Evolutionary conservation across 2,797 vertebrate genomes (phyloP), one percentile per base, ranked within the genome.

Genomic region (Poeciliopsis gracilis): DNA sequence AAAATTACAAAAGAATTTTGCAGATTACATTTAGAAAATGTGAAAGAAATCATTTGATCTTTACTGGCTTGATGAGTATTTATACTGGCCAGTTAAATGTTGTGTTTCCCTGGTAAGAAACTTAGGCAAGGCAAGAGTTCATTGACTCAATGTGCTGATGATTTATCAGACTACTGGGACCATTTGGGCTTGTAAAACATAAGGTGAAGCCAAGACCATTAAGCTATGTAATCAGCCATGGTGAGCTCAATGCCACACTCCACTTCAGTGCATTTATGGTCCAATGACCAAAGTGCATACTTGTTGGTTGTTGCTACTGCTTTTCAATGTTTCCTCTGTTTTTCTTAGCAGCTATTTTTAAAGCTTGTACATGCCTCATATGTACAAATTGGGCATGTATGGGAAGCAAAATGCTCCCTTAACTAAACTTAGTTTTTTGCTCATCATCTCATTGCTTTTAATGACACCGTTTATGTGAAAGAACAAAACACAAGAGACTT

Each of bases 101-200:
- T 91, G 84, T 87, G 80, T 76, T 91, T 73, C 84, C 72, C 75
- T 77, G 85, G 87, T 90, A 92, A 90, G 87, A 88, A 91, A 93
- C 90, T 85, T 89, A 85, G 92, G 91, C 94, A 90, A 90, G 93
- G 90, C 86, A 93, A 89, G 87, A 91, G 92, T 94, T 93, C 90
- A 92, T 89, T 89, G 88, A 95, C 91, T 93, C 90, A 82, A 94
- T 93, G 89, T 91, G 85, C 83, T 71, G 85, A 84, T 90, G 89
- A 94, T 94, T 95, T 94, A 95, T 94, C 92, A 88, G 91, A 87
- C 93, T 84, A 78, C 77, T 84, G 93, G 93, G 95, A 94, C 90
- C 86, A 89, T 93, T 94, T 91, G 87, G 88, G 86, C 90, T 93
- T 95, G 91, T 95, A 94, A 93, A 95, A 94, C 94, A 94, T 82